Evolutionary conservation across 2,888 invertebrate genomes (phyloP), one percentile per base, ranked within the genome.

Genomic region (Tetramorium bicarinatum): DNA sequence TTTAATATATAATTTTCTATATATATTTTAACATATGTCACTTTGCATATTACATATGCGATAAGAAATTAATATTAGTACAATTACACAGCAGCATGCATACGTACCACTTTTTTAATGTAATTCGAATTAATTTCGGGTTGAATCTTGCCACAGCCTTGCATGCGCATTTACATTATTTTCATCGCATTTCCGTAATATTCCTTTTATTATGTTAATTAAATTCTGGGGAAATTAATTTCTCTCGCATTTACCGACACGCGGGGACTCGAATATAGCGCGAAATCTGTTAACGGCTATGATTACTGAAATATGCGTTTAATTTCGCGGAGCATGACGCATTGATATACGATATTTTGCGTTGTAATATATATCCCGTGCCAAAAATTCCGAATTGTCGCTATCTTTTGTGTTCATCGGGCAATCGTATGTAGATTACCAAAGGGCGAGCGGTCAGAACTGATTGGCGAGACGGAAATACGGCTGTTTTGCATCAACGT

Each of bases 381-480:
- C 25, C 59, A 80, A 80, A 80, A 71, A 71, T 13, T 59, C 21
- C 9, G 44, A 71, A 80, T 47, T 54, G 59, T 59, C 38, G 56
- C 25, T 71, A 72, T 80, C 44, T 80, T 72, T 71, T 38, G 59
- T 56, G 15, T 15, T 13, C 56, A 29, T 21, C 44, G 21, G 18
- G 0, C 44, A 84, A 89, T 87, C 80, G 54, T 87, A 92, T 91
- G 91, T 82, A 90, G 82, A 91, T 91, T 89, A 88, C 77, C 88
- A 91, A 93, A 92, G 91, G 76, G 38, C 69, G 81, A 83, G 67
- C 76, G 91, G 90, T 91, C 91, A 91, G 89, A 86, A 86, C 90
- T 94, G 94, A 94, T 94, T 94, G 94, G 87, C 84, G 81, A 44
- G 85, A 80, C 94, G 94, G 94, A 94, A 93, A 89, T 91, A 82